phyloP scores from a whole-genome alignment of 2,797 vertebrate species.

The Poecile montanus region DNA sequence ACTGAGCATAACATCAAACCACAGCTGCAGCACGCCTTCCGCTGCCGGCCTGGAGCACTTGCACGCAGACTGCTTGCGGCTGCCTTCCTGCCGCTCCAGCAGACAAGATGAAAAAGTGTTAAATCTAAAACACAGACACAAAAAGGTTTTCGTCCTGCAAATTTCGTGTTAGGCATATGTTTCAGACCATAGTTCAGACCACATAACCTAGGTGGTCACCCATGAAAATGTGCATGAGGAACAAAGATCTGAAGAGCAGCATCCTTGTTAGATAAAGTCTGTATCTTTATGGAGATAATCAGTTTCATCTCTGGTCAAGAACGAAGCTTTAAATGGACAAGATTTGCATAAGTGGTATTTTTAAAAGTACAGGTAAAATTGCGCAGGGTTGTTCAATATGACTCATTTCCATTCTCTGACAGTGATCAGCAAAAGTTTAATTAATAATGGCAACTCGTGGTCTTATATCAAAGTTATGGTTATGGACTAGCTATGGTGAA shows the following conservation, averaged over 20 bases:
- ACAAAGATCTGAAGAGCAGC: neutral
- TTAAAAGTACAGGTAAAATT: neutral
- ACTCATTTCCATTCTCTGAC: neutral
- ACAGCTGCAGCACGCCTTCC: conserved; percentile 47
- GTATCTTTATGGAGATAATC: neutral
- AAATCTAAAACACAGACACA: neutral
- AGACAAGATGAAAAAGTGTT: neutral
- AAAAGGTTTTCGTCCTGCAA: neutral
- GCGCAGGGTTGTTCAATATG: neutral
- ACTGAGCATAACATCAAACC: conserved; percentile 11
- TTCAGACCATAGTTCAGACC: neutral
- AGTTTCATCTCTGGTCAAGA: neutral
- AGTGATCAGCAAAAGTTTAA: neutral
- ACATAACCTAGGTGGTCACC: neutral
- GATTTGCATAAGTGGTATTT: neutral
- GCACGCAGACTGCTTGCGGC: conserved; percentile 12
- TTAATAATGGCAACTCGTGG: neutral
- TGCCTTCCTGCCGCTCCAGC: conserved; percentile 8
- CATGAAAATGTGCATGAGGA: neutral
- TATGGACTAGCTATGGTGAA: neutral
- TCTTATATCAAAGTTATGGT: neutral
- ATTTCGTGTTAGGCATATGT: neutral
- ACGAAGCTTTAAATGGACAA: neutral
- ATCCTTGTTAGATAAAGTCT: neutral
- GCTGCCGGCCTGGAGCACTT: neutral